A percentile compares a stretch with the other conserved stretches of the same genome.
Evolutionary conservation across 2,888 invertebrate genomes (phyloP).

Genomic region (Drymonia ruficornis): DNA sequence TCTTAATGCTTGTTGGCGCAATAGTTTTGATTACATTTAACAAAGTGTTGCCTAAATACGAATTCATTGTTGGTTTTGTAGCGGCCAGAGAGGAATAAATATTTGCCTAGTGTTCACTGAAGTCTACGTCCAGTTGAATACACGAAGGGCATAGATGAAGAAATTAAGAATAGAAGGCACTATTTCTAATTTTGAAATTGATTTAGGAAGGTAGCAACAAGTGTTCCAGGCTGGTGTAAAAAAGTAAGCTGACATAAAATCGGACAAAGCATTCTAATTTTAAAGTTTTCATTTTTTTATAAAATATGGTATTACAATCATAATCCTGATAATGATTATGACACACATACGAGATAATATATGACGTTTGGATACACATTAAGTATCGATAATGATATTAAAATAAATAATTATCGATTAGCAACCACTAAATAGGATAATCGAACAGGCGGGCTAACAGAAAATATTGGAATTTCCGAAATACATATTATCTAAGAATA

Average conservation of each 20-base stretch:
- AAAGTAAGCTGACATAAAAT: neutral
- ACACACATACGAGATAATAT: neutral
- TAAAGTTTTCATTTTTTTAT: no score
- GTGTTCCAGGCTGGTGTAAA: no score
- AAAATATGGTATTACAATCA: neutral
- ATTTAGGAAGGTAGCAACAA: no score
- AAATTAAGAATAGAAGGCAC: neutral
- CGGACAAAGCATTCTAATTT: neutral
- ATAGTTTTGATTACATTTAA: conserved; percentile 9
- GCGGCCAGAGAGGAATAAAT: conserved; percentile 32
- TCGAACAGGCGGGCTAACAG: neutral
- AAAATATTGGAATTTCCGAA: neutral
- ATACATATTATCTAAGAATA: neutral
- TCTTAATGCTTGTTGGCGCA: conserved; percentile 10
- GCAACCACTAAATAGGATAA: neutral
- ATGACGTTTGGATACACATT: neutral
- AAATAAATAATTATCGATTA: neutral
- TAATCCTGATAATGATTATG: neutral
- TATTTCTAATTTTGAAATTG: no score
- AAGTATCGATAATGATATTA: neutral
- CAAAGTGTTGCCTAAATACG: conserved; percentile 25
- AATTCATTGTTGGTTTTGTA: conserved; percentile 30
- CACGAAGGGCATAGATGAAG: conserved; percentile 28
- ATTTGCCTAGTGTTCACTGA: conserved; percentile 36
- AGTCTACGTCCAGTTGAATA: conserved; percentile 50